A percentile compares a stretch with the other conserved stretches of the same genome.
Conservation (phyloP, 1,140 invertebrate genomes). For the Drosophila tsacasi region DNA sequence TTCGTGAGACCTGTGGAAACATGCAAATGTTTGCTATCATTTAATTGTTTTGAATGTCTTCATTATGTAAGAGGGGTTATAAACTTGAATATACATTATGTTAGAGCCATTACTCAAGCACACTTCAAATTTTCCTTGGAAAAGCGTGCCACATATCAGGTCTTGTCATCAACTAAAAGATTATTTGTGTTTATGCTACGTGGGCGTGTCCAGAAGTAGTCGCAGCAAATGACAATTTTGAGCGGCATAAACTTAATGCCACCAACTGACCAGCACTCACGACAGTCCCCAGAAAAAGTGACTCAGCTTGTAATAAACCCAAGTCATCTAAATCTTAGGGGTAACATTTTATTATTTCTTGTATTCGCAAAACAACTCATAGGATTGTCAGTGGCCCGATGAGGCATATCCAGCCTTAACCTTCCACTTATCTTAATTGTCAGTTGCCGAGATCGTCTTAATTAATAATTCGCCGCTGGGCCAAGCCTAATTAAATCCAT, state of each 20-base stretch:
- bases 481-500: slow-evolving; percentile 49
- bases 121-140: slow-evolving; percentile 4
- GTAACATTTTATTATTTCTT: slow-evolving; percentile 15
- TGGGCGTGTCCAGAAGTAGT: slow-evolving; percentile 36
- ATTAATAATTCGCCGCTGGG: slow-evolving; percentile 44
- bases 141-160: slow-evolving; percentile 51
- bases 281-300: slow-evolving; percentile 18
- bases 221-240: slow-evolving; percentile 18
- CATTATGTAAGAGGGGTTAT: slow-evolving; percentile 6
- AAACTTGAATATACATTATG: not conserved
- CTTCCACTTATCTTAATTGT: slow-evolving; percentile 34
- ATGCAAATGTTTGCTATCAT: not conserved
- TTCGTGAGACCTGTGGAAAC: not conserved
- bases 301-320: slow-evolving; percentile 19
- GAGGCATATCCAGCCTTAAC: slow-evolving; percentile 27
- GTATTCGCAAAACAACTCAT: slow-evolving; percentile 16
- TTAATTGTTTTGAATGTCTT: slow-evolving; percentile 4
- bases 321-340: slow-evolving; percentile 4
- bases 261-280: slow-evolving; percentile 1
- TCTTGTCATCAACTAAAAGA: slow-evolving; percentile 52
- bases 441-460: slow-evolving; percentile 29
- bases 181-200: slow-evolving; percentile 53
- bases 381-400: slow-evolving; percentile 13
- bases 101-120: slow-evolving; percentile 13
- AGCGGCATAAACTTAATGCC: slow-evolving; percentile 26